Conservation (phyloP, 1,140 invertebrate species). For the Geopemphigus sp. region DNA sequence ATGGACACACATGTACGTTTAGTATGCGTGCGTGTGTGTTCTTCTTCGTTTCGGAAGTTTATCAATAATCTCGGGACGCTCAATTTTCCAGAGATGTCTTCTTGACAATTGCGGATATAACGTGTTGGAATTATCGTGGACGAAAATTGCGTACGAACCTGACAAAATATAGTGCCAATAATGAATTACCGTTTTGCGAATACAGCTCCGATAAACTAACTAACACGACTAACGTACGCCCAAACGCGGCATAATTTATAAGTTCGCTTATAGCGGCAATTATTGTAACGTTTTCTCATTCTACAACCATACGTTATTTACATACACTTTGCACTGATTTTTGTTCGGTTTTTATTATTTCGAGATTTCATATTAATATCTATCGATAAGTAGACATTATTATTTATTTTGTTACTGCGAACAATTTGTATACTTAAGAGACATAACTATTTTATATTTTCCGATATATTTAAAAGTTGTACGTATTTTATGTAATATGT, state of each 20-base stretch:
- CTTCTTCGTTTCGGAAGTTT: background rate
- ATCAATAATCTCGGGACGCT: background rate
- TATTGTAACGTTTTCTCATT: background rate
- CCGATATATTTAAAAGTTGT: too few relatives aligned
- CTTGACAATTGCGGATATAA: background rate
- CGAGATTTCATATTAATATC: too few relatives aligned
- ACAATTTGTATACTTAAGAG: too few relatives aligned
- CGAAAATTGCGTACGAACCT: background rate
- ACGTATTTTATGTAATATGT: too few relatives aligned
- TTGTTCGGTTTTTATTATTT: background rate
- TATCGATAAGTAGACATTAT: too few relatives aligned
- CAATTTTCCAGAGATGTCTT: background rate
- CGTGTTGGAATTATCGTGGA: background rate
- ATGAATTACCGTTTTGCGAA: background rate
- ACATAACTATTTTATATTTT: too few relatives aligned
- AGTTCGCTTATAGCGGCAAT: too few relatives aligned
- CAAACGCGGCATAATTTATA: background rate
- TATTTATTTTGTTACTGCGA: too few relatives aligned
- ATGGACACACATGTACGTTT: too few relatives aligned
- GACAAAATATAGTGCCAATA: conserved; percentile 12
- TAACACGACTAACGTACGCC: background rate
- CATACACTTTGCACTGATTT: background rate
- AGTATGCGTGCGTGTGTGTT: background rate
- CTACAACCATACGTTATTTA: background rate
- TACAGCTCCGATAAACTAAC: background rate